Base-by-base conservation (phyloP, 2,113 vertebrate genomes). In the Epinephelus moara region DNA sequence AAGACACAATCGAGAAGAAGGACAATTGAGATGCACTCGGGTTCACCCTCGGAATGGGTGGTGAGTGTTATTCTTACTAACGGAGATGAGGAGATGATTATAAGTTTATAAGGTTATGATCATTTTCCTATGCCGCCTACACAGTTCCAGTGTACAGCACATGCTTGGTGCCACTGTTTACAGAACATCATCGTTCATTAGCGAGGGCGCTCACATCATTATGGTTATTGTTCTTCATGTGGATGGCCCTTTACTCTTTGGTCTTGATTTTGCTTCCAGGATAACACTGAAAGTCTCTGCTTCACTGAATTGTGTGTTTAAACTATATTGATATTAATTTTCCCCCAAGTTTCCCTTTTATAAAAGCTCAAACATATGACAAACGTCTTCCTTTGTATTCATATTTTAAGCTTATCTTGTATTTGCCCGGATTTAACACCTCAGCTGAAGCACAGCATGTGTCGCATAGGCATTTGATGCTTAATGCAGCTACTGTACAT, bases 331-430 rank as follows among this genome's bases (percentile, higher is more conserved):
- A 25, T 12, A 9, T 23, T 63, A 11, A 47, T 45, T 57, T 62
- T 33, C 42, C 45, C 27, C 68, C 5, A 82, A 71, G 55, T 50
- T 75, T 78, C 4, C 4, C 15, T 73, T 50, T 68, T 50, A 52
- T 77, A 6, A 62, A 60, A 64, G 23, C n/a, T 61, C 7, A 40
- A 61, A 61, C 52, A 21, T 19, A 47, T 52, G 27, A 18, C 19
- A 60, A 56, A 47, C 25, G 68, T 3, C 30, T 23, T 6, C 10
- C 14, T 61, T 56, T 49, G 10, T 56, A 42, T 53, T 63, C 14
- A 70, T 57, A 21, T 72, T 56, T 12, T 8, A 60, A 47, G 0
- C 52, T 42, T 45, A 30, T 1, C 25, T 53, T 81, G 66, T 62
- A 55, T 79, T 37, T 78, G 33, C n/a, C 45, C 9, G 4, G 11